These are phyloP conservation scores for Clarias magur DNA, from an alignment of 2,113 vertebrate genomes.

Conservation along the genomic window DNA sequence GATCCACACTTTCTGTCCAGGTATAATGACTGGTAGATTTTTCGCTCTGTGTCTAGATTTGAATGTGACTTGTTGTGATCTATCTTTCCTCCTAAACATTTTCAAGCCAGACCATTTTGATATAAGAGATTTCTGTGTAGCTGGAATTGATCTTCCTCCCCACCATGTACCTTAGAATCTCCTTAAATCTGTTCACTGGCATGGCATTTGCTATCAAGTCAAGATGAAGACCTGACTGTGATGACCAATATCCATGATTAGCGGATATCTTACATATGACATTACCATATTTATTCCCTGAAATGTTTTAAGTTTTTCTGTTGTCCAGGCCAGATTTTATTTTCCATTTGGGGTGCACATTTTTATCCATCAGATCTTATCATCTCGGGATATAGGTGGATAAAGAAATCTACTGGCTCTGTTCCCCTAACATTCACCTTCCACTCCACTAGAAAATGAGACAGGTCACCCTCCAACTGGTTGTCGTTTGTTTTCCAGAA, in stretches of 20 bases:
- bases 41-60: too few species aligned
- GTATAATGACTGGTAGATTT: too few species aligned
- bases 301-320: constrained; percentile 27
- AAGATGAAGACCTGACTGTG: background rate
- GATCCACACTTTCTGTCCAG: too few species aligned
- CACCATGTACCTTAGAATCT: constrained; percentile 25
- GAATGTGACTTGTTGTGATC: too few species aligned
- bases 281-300: constrained; percentile 41
- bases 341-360: too few species aligned
- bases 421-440: background rate
- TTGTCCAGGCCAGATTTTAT: too few species aligned
- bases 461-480: background rate
- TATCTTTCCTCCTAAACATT: too few species aligned
- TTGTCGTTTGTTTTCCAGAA: background rate
- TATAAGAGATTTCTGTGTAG: too few species aligned
- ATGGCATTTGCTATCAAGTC: constrained; percentile 37
- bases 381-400: too few species aligned
- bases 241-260: constrained; percentile 43
- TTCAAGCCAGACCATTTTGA: too few species aligned
- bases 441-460: background rate
- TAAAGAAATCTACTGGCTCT: background rate
- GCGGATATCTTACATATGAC: constrained; percentile 23
- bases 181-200: constrained; percentile 28
- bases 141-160: too few species aligned
- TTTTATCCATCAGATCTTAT: too few species aligned